A percentile compares a stretch with the other conserved stretches of the same genome.
These are phyloP conservation scores for Embiotoca jacksoni DNA, from an alignment of 2,113 vertebrate genomes.

Conservation along the genomic window DNA sequence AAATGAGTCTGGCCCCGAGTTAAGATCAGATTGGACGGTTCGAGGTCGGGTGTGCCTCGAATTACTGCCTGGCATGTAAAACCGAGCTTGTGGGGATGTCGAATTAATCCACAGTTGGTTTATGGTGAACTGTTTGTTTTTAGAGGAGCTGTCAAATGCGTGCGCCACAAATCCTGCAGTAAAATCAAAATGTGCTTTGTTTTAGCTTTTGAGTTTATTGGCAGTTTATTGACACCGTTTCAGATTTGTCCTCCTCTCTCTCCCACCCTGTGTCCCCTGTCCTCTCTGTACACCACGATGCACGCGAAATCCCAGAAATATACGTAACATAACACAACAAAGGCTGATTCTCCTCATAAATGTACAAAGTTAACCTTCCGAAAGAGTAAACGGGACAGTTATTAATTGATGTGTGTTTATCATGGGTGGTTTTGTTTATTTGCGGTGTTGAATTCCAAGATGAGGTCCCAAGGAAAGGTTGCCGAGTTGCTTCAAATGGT, in stretches of 20 bases:
- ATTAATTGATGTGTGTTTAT: neutral
- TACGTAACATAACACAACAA: neutral
- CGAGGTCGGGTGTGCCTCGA: constrained; percentile 8
- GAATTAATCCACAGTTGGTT: constrained; percentile 19
- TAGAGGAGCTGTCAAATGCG: constrained; percentile 7
- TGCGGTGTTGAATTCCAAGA: neutral
- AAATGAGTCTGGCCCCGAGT: neutral
- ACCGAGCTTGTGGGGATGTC: constrained; percentile 15
- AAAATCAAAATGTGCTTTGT: neutral
- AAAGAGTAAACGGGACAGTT: neutral
- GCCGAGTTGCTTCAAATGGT: constrained; percentile 6
- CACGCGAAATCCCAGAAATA: too few relatives aligned
- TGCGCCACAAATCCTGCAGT: constrained; percentile 9
- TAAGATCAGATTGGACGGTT: neutral
- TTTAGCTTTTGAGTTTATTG: neutral
- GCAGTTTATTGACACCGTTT: constrained; percentile 12
- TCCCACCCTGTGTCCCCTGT: too few relatives aligned
- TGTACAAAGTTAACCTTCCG: neutral
- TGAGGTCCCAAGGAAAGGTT: constrained; percentile 16
- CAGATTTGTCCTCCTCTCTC: neutral
- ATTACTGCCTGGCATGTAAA: constrained; percentile 4
- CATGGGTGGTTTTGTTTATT: constrained; percentile 12
- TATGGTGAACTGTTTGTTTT: constrained; percentile 8
- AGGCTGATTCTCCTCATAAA: neutral
- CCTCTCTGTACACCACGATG: too few relatives aligned